Evolutionary conservation across 1,140 invertebrate genomes (phyloP), one percentile per base, ranked within the genome.

Genomic region (Leptopilina clavipes): DNA sequence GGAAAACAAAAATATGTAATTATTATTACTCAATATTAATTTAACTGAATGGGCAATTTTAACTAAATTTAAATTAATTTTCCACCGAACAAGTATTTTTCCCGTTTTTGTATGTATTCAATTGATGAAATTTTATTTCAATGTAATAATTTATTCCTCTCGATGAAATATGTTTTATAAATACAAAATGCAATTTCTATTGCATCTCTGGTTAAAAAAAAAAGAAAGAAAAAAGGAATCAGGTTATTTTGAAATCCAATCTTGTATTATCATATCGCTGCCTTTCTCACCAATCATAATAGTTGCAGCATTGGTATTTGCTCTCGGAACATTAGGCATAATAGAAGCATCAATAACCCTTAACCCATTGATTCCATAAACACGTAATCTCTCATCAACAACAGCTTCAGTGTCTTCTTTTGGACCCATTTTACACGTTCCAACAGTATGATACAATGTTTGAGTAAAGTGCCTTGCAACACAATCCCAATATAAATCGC

Each of bases 211-310:
- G 25, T 31, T n/a, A n/a, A n/a, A n/a, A n/a, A n/a, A n/a, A n/a
- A n/a, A n/a, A n/a, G n/a, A n/a, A n/a, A n/a, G n/a, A n/a, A n/a
- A n/a, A n/a, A n/a, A n/a, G n/a, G n/a, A n/a, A n/a, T n/a, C n/a
- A n/a, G n/a, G n/a, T 17, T 52, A 17, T 52, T 52, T 52, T 52
- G 14, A 8, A n/a, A 75, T 11, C 83, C 83, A 86, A 8, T 84
- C 77, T 7, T 81, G 72, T 12, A 85, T 86, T 12, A 86, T 86
- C 71, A 86, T 79, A 79, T 96, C 94, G 1, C 93, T 91, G 1
- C 92, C 94, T 82, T 95, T 96, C 83, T 96, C 95, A 0, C 92
- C 95, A 56, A 96, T 94, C 92, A 95, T 95, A 44, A 95, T 94
- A 0, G 92, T 92, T 0, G 95, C 92, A 0, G 94, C 95, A 85